Evolutionary conservation across 2,113 vertebrate species (phyloP).

Genomic region (Potamarius usumacintae): DNA sequence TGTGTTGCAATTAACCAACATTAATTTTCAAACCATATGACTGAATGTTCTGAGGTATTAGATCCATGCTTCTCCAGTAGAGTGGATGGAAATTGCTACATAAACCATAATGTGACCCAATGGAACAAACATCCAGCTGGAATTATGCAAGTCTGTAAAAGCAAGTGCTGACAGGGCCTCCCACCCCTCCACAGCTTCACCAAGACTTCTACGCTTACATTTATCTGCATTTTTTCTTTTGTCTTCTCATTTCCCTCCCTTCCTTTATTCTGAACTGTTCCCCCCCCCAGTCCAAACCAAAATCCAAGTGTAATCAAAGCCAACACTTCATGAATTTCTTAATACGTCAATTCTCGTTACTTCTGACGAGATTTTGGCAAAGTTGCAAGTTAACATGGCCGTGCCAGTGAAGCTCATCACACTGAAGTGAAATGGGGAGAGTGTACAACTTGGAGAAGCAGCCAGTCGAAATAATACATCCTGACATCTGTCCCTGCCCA

Average conservation of each 20-base stretch:
- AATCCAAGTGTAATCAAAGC: not conserved
- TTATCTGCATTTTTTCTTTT: slow-evolving; percentile 16
- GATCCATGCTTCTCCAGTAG: not conserved
- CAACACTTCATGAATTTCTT: slow-evolving; percentile 6
- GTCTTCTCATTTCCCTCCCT: slow-evolving; percentile 7
- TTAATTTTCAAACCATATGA: not conserved
- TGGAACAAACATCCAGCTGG: slow-evolving; percentile 13
- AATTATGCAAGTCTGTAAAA: slow-evolving; percentile 25
- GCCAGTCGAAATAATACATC: slow-evolving; percentile 71
- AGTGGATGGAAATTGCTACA: not conserved
- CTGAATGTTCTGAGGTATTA: not conserved
- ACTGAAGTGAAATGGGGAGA: not conserved
- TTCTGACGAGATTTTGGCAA: slow-evolving; percentile 3
- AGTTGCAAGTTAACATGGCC: not conserved
- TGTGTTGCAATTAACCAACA: not conserved
- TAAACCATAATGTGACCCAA: not conserved
- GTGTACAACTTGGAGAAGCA: slow-evolving; percentile 59
- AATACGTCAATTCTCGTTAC: slow-evolving; percentile 3
- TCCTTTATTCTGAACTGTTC: slow-evolving; percentile 1
- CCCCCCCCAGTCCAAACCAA: not conserved
- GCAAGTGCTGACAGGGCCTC: not conserved
- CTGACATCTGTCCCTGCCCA: slow-evolving; percentile 72
- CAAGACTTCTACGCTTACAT: slow-evolving; percentile 9
- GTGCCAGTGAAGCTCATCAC: slow-evolving; percentile 20
- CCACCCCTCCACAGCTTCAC: not conserved